Evolutionary conservation across 1,140 invertebrate genomes (phyloP).

Genomic region (Pentalonia nigronervosa): DNA sequence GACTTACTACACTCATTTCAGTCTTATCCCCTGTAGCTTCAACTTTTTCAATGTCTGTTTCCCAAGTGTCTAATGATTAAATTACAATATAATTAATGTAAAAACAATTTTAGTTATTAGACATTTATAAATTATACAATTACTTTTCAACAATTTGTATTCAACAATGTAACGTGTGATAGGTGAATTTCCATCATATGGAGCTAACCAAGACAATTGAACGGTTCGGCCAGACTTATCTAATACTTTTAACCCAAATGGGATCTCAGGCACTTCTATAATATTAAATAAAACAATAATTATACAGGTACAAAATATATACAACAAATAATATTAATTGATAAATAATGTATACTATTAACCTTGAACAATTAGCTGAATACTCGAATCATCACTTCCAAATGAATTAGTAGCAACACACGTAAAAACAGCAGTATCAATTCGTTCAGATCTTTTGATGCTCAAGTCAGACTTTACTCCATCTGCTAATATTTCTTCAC

Average conservation of each 20-base stretch:
- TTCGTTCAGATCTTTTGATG: slow-evolving; percentile 86
- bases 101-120: slow-evolving; percentile 35
- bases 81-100: slow-evolving; percentile 25
- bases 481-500: slow-evolving; percentile 85
- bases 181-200: slow-evolving; percentile 94
- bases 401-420: slow-evolving; percentile 95
- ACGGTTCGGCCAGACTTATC: slow-evolving; percentile 90
- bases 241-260: slow-evolving; percentile 87
- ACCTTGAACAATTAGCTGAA: slow-evolving; percentile 95
- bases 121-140: slow-evolving; percentile 64
- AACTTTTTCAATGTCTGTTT: slow-evolving; percentile 83
- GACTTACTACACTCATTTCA: slow-evolving; percentile 85
- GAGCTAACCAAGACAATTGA: slow-evolving; percentile 89
- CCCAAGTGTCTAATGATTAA: slow-evolving; percentile 66
- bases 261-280: slow-evolving; percentile 91
- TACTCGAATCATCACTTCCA: slow-evolving; percentile 93
- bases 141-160: slow-evolving; percentile 89
- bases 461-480: slow-evolving; percentile 88
- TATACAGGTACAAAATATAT: neutral
- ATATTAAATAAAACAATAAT: slow-evolving; percentile 54
- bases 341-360: slow-evolving; percentile 27
- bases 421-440: slow-evolving; percentile 91
- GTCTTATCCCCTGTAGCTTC: slow-evolving; percentile 85
- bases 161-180: slow-evolving; percentile 91
- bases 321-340: neutral